A percentile compares a stretch with the other conserved stretches of the same genome.
phyloP scores from a whole-genome alignment of 2,888 invertebrate genomes.

The Conistra vaccinii region DNA sequence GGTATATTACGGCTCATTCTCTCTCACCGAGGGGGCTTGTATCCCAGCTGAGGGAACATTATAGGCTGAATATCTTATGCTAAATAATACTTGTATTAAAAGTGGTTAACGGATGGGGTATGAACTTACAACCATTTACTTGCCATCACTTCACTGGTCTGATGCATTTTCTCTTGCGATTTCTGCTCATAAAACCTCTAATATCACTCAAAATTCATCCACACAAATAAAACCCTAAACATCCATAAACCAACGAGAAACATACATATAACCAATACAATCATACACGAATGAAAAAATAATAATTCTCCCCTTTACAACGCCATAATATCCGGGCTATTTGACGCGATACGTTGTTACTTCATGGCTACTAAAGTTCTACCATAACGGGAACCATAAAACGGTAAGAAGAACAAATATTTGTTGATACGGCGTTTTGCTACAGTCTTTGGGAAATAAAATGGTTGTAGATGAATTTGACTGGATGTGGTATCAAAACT shows the following conservation, averaged over 20 bases:
- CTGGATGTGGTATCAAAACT: constrained; percentile 22
- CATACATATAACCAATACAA: constrained; percentile 30
- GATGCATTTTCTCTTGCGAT: too few species aligned
- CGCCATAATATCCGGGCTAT: constrained; percentile 62
- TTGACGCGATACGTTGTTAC: constrained; percentile 54
- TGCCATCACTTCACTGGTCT: too few species aligned
- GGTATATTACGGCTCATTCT: too few species aligned
- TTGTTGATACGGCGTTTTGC: constrained; percentile 70
- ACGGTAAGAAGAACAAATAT: constrained; percentile 74
- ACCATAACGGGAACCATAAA: constrained; percentile 73
- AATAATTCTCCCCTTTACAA: constrained; percentile 66
- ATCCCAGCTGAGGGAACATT: too few species aligned
- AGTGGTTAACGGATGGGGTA: too few species aligned
- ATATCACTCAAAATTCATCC: background rate
- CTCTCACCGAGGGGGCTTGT: too few species aligned
- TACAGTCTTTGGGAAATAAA: constrained; percentile 70
- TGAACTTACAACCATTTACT: too few species aligned
- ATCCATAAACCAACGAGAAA: constrained; percentile 29
- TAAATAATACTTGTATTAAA: too few species aligned
- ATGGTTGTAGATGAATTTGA: constrained; percentile 14
- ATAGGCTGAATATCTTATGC: too few species aligned
- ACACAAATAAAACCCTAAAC: constrained; percentile 15
- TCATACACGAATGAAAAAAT: constrained; percentile 62
- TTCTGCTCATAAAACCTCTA: too few species aligned
- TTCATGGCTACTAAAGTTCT: constrained; percentile 72